These are phyloP conservation scores for Apamea crenata DNA, from an alignment of 2,888 invertebrate genomes.

Conservation along the genomic window DNA sequence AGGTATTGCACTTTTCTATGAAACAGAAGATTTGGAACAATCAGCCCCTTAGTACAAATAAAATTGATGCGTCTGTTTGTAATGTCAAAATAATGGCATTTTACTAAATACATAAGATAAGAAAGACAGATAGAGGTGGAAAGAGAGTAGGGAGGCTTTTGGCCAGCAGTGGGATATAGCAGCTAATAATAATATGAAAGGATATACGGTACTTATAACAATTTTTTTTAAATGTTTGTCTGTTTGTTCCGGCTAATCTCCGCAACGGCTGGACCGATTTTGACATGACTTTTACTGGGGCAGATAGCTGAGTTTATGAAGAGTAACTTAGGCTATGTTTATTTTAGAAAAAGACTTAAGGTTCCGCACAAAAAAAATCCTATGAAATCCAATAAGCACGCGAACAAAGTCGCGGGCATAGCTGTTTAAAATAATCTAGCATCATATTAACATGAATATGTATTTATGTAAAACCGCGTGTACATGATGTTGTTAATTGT, in stretches of 20 bases:
- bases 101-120: no score
- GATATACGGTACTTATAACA: no score
- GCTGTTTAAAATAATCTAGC: conserved; percentile 25
- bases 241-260: background rate
- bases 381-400: background rate
- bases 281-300: background rate
- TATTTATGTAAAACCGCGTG: conserved; percentile 33
- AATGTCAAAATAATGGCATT: no score
- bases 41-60: background rate
- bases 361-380: background rate
- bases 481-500: conserved; percentile 62
- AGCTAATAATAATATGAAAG: no score
- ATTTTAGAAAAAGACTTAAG: background rate
- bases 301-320: background rate
- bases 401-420: background rate
- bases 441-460: conserved; percentile 27
- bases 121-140: no score
- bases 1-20: no score
- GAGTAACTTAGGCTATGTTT: background rate
- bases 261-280: background rate
- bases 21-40: no score
- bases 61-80: no score
- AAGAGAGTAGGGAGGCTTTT: no score
- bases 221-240: no score
- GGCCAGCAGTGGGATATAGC: no score